Conservation (phyloP, 2,113 vertebrate genomes). For the Bettongia penicillata region DNA sequence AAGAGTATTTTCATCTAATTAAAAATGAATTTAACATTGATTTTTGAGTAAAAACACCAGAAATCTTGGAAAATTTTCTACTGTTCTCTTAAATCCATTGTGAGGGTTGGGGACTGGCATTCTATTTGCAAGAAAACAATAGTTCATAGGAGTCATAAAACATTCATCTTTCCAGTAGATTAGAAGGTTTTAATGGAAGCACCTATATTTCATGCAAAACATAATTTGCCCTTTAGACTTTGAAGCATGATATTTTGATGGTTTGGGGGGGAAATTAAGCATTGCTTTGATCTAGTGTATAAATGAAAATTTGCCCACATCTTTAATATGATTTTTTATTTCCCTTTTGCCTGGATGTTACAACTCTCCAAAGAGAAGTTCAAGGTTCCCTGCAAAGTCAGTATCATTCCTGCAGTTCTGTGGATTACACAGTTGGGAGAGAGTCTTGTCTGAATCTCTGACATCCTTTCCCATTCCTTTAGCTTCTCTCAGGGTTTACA, state of each 20-base stretch:
- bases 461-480: background rate
- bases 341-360: background rate
- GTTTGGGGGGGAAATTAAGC: conserved; percentile 56
- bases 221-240: conserved; percentile 37
- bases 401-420: background rate
- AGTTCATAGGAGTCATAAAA: conserved; percentile 50
- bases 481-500: conserved; percentile 47
- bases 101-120: conserved; percentile 15
- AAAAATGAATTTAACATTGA: conserved; percentile 56
- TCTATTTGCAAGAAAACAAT: conserved; percentile 47
- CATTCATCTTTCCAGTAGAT: conserved; percentile 28
- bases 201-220: conserved; percentile 39
- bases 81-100: conserved; percentile 55
- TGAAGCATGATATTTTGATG: conserved; percentile 8
- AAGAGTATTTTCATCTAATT: conserved; percentile 69
- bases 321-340: background rate
- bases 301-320: conserved; percentile 51
- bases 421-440: background rate
- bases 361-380: background rate
- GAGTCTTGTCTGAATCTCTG: background rate
- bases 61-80: conserved; percentile 43
- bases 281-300: background rate
- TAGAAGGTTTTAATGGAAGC: conserved; percentile 41
- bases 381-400: background rate
- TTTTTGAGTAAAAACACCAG: conserved; percentile 47